Percentiles rank a stretch among this genome's conserved stretches.
phyloP scores from a whole-genome alignment of 2,113 vertebrate species.

The Pholis gunnellus region DNA sequence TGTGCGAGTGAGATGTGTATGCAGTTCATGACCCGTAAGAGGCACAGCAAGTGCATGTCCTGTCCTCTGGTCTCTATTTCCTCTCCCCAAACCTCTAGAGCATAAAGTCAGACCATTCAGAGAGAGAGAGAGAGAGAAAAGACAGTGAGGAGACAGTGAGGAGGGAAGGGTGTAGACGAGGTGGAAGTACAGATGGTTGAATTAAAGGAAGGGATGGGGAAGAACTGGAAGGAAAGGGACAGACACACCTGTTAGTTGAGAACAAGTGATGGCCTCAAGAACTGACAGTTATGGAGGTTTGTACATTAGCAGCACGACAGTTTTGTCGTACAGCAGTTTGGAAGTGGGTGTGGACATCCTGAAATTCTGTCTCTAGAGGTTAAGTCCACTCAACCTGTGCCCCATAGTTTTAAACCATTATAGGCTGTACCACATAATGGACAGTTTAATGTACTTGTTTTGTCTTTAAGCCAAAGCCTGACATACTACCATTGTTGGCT shows the following conservation, averaged over 20 bases:
- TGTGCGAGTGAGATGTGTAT: neutral
- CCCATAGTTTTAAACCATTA: neutral
- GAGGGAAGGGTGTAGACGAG: slow-evolving; percentile 29
- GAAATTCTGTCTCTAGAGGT: neutral
- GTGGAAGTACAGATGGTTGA: slow-evolving; percentile 43
- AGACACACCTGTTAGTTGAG: slow-evolving; percentile 45
- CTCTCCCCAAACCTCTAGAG: slow-evolving; percentile 24
- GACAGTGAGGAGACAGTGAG: neutral
- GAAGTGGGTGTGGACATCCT: neutral
- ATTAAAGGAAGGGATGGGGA: slow-evolving; percentile 55
- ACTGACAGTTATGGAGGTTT: neutral
- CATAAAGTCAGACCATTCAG: slow-evolving; percentile 34
- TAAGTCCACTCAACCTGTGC: neutral
- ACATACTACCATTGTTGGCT: neutral
- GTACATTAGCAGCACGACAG: neutral
- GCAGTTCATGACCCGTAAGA: slow-evolving; percentile 13
- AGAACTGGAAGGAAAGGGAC: slow-evolving; percentile 59
- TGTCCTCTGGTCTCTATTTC: slow-evolving; percentile 17
- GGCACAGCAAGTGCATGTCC: neutral
- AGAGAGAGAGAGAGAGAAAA: slow-evolving; percentile 11
- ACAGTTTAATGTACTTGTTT: neutral
- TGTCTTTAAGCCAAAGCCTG: neutral
- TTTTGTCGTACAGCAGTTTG: neutral
- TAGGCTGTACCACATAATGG: neutral
- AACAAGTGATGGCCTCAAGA: slow-evolving; percentile 2